phyloP scores from a whole-genome alignment of 1,140 invertebrate genomes.

The Ridgeia piscesae region DNA sequence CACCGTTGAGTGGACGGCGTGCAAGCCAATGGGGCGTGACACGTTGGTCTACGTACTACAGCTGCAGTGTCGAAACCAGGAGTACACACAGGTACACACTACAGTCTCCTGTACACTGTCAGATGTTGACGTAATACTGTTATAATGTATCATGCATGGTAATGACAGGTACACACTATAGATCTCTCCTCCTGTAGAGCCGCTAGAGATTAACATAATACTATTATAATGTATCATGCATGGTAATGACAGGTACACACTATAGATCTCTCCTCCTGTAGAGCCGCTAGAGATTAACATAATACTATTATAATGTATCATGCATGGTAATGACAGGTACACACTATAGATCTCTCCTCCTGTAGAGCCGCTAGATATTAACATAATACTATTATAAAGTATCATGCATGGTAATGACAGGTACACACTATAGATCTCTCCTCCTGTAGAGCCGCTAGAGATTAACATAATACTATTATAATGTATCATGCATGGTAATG shows the following conservation, averaged over 20 bases:
- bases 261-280: not conserved
- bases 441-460: too few species aligned
- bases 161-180: conserved; percentile 56
- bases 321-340: conserved; percentile 57
- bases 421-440: too few species aligned
- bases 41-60: conserved; percentile 69
- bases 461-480: too few species aligned
- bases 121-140: too few species aligned
- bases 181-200: not conserved
- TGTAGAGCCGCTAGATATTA: not conserved
- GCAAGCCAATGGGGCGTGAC: conserved; percentile 63
- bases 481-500: too few species aligned
- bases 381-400: too few species aligned
- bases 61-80: conserved; percentile 64
- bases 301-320: too few species aligned
- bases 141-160: too few species aligned
- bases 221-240: too few species aligned
- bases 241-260: conserved; percentile 56
- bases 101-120: not conserved
- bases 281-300: too few species aligned
- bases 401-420: too few species aligned
- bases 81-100: conserved; percentile 63
- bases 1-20: conserved; percentile 64
- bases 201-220: too few species aligned
- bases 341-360: not conserved